phyloP scores from a whole-genome alignment of 2,888 invertebrate genomes.

The Harpalus rufipes region DNA sequence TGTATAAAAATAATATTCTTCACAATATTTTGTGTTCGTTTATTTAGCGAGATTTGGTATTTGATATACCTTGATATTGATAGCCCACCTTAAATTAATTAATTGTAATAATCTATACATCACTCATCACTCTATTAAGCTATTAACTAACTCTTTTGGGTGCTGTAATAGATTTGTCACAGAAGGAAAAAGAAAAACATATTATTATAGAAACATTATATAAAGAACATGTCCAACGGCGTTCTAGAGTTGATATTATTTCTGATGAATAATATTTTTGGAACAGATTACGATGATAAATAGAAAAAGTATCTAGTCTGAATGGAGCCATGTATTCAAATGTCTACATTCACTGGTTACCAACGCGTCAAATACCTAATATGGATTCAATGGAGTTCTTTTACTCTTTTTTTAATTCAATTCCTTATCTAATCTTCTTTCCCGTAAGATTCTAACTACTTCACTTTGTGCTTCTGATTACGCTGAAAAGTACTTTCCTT shows the following conservation, averaged over 20 bases:
- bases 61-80: too few relatives aligned
- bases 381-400: not conserved
- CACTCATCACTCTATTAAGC: too few relatives aligned
- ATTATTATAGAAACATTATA: too few relatives aligned
- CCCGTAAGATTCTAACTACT: not conserved
- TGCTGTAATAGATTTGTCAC: too few relatives aligned
- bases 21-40: too few relatives aligned
- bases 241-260: not conserved
- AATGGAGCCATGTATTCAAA: not conserved
- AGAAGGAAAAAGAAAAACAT: too few relatives aligned
- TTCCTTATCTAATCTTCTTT: not conserved
- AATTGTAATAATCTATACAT: too few relatives aligned
- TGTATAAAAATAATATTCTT: too few relatives aligned
- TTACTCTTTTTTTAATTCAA: not conserved
- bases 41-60: too few relatives aligned
- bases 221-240: too few relatives aligned
- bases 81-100: too few relatives aligned
- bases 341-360: not conserved
- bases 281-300: not conserved
- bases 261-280: not conserved
- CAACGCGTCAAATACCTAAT: not conserved
- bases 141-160: too few relatives aligned
- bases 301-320: not conserved
- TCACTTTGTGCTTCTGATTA: not conserved
- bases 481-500: not conserved